Conservation (phyloP, 92 coral and sea anemone genomes). For the Siderastrea siderea region DNA sequence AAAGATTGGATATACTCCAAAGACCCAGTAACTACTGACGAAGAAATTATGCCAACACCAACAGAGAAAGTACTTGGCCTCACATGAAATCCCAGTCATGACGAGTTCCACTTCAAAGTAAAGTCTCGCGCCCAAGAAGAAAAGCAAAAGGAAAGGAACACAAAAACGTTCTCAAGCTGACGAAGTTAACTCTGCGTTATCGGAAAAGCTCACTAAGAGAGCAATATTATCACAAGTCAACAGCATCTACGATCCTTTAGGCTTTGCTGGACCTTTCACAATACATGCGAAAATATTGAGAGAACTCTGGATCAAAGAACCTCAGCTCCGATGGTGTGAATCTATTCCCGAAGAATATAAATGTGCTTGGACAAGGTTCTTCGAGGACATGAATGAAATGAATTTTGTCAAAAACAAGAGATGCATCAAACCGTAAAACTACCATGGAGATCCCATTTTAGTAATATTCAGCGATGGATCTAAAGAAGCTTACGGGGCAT, state of each 20-base stretch:
- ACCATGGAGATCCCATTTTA: conserved; percentile 29
- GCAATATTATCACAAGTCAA: conserved; percentile 39
- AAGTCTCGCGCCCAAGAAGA: conserved; percentile 1
- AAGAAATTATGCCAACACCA: background rate
- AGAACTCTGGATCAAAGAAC: conserved; percentile 42
- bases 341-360: conserved; percentile 51
- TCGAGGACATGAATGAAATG: conserved; percentile 54
- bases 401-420: conserved; percentile 32
- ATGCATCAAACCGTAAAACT: conserved; percentile 42
- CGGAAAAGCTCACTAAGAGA: too few species aligned
- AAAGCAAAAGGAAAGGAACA: too few species aligned
- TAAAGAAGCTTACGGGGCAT: background rate
- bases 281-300: conserved; percentile 69
- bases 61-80: background rate
- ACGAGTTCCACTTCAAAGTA: background rate
- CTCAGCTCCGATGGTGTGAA: conserved; percentile 54
- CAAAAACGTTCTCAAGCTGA: too few species aligned
- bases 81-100: background rate
- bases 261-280: conserved; percentile 67
- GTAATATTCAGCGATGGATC: conserved; percentile 28
- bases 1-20: conserved; percentile 52
- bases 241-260: conserved; percentile 65
- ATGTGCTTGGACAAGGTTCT: conserved; percentile 40
- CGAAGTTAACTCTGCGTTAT: too few species aligned
- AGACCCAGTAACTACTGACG: background rate